phyloP scores from a whole-genome alignment of 2,888 invertebrate genomes.

The Acrobasis suavella region DNA sequence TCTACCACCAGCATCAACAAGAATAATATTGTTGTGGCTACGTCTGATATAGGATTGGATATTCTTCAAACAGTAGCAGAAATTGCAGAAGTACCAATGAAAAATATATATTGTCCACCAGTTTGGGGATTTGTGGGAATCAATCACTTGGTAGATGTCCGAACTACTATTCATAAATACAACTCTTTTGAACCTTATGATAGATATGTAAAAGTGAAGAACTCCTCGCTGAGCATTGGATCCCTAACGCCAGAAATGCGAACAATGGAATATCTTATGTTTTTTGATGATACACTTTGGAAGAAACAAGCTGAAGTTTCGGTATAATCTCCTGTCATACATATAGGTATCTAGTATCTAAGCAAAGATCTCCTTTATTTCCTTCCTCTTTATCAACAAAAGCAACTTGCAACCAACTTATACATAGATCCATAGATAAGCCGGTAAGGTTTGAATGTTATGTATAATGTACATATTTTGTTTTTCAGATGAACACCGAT shows the following conservation, averaged over 20 bases:
- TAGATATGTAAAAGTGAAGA: constrained; percentile 72
- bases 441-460: too few relatives aligned
- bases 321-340: background rate
- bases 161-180: constrained; percentile 77
- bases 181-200: constrained; percentile 75
- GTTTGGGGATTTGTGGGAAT: constrained; percentile 85
- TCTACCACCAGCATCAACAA: constrained; percentile 55
- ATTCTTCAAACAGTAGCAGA: constrained; percentile 64
- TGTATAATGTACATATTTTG: background rate
- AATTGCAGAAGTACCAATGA: constrained; percentile 67
- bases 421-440: too few relatives aligned
- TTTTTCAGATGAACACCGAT: constrained; percentile 40
- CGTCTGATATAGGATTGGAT: constrained; percentile 81
- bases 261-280: constrained; percentile 75
- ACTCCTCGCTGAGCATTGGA: constrained; percentile 78
- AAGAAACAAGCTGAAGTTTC: constrained; percentile 56
- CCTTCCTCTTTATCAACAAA: too few relatives aligned
- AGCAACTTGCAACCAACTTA: too few relatives aligned
- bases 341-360: too few relatives aligned
- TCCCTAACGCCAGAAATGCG: constrained; percentile 76
- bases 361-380: too few relatives aligned
- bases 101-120: constrained; percentile 81
- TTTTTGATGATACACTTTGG: constrained; percentile 67
- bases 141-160: constrained; percentile 79
- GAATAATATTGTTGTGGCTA: constrained; percentile 80